Conservation (phyloP, 1,140 invertebrate genomes). For the Diuraphis noxia region DNA sequence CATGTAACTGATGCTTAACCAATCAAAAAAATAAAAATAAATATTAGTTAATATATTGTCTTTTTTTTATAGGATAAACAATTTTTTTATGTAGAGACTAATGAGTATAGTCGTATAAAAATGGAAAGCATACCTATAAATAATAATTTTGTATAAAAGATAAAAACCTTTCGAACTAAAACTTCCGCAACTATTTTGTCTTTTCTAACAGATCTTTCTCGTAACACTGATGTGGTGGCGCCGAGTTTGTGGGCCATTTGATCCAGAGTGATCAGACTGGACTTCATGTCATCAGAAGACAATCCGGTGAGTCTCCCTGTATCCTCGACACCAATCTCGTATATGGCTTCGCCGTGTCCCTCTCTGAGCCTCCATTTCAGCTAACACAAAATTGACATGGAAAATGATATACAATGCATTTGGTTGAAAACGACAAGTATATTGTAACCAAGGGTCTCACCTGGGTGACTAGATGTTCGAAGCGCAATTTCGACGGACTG, state of each 20-base stretch:
- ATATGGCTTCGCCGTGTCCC: conserved; percentile 91
- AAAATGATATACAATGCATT: background rate
- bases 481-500: conserved; percentile 79
- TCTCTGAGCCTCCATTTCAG: conserved; percentile 87
- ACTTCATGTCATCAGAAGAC: conserved; percentile 75
- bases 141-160: background rate
- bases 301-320: conserved; percentile 85
- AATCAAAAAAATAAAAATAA: too few relatives aligned
- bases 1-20: too few relatives aligned
- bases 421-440: too few relatives aligned
- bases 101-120: background rate
- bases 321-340: conserved; percentile 95
- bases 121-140: background rate
- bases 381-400: conserved; percentile 59
- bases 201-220: conserved; percentile 64
- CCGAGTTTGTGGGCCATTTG: conserved; percentile 84
- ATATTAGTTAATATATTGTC: too few relatives aligned
- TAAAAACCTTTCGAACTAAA: conserved; percentile 79
- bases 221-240: conserved; percentile 75
- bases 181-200: conserved; percentile 77
- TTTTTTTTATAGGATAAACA: background rate
- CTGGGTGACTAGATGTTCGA: conserved; percentile 88
- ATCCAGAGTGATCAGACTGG: conserved; percentile 78
- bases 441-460: conserved; percentile 60
- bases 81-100: background rate